These are phyloP conservation scores for Paragorgia papillata DNA, from an alignment of 92 coral and sea anemone species.

Conservation along the genomic window DNA sequence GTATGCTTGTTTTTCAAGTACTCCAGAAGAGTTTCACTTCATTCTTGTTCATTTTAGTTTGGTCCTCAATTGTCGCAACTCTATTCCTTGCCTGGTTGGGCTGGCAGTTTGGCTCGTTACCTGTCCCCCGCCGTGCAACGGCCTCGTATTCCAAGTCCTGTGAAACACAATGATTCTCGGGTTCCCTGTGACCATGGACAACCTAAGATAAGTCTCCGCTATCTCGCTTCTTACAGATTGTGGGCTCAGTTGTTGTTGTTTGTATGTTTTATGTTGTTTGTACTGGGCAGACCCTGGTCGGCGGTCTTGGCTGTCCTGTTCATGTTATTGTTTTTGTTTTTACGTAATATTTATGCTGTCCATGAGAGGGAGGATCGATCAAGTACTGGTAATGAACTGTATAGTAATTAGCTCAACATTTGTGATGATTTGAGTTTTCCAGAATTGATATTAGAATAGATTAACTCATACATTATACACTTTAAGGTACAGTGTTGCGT, in stretches of 20 bases:
- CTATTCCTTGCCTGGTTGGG: constrained; percentile 65
- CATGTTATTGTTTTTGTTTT: constrained; percentile 5
- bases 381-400: background rate
- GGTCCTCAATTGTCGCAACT: constrained; percentile 63
- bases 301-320: background rate
- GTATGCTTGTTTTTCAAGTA: too few species aligned
- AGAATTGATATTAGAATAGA: background rate
- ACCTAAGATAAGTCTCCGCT: constrained; percentile 88
- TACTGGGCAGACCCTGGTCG: constrained; percentile 33
- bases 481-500: too few species aligned
- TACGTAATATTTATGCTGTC: constrained; percentile 19
- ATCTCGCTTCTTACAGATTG: constrained; percentile 87
- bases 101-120: constrained; percentile 65
- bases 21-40: too few species aligned
- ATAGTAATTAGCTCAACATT: background rate
- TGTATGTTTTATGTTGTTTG: constrained; percentile 36
- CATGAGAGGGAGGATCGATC: background rate
- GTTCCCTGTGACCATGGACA: constrained; percentile 44
- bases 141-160: constrained; percentile 54
- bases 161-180: constrained; percentile 48
- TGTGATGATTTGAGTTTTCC: too few species aligned
- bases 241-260: constrained; percentile 70
- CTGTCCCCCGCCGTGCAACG: constrained; percentile 78
- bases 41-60: constrained; percentile 66
- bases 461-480: too few species aligned